These are phyloP conservation scores for Paguma larvata DNA, from an alignment of 2,797 vertebrate genomes.

Conservation along the genomic window DNA sequence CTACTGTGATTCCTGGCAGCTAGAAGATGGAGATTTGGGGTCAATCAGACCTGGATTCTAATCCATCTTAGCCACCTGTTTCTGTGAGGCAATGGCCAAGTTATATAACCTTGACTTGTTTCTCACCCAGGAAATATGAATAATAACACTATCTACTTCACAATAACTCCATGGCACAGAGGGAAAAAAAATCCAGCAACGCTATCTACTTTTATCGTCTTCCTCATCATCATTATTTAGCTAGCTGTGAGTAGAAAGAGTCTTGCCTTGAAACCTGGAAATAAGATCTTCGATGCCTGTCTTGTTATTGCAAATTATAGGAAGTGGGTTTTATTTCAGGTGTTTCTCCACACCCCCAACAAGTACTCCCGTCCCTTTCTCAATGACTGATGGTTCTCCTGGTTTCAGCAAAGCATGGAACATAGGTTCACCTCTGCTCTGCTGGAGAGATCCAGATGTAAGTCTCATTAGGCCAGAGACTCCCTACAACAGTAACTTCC, in stretches of 20 bases:
- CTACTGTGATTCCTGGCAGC: neutral
- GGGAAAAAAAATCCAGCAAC: neutral
- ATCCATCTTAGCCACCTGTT: neutral
- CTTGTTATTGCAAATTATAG: neutral
- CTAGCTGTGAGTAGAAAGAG: neutral
- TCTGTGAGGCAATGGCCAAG: neutral
- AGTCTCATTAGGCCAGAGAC: neutral
- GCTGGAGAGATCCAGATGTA: neutral
- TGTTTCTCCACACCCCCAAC: neutral
- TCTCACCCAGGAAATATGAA: neutral
- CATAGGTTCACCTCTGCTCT: neutral
- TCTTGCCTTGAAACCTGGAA: neutral
- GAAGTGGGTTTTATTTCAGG: neutral
- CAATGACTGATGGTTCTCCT: neutral
- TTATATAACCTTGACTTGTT: neutral
- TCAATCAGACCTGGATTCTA: neutral
- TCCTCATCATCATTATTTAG: neutral
- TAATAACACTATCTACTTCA: neutral
- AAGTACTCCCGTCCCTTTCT: neutral
- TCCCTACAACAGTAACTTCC: neutral
- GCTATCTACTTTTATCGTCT: neutral
- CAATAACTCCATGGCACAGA: neutral
- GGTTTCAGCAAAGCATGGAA: neutral
- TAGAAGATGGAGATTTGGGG: neutral
- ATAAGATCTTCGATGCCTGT: neutral